These are phyloP conservation scores for Lithodes maja DNA, from an alignment of 2,888 invertebrate genomes.

Conservation along the genomic window DNA sequence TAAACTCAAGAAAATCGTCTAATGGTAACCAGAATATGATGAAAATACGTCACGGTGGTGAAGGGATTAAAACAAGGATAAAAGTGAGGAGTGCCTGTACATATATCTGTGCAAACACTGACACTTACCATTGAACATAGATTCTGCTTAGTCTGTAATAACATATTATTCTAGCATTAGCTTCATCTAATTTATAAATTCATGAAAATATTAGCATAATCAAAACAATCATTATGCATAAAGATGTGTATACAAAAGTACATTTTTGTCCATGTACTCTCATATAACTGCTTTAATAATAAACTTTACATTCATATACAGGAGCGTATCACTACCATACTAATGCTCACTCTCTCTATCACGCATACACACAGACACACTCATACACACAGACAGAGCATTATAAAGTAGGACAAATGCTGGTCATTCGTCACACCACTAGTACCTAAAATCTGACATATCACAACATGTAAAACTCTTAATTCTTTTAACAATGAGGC, in stretches of 20 bases:
- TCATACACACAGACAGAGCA: not conserved
- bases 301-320: not conserved
- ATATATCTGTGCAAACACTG: too few species aligned
- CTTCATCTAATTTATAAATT: not conserved
- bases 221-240: not conserved
- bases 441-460: conserved; percentile 5
- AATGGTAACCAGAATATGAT: too few species aligned
- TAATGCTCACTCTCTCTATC: not conserved
- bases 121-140: too few species aligned
- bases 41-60: too few species aligned
- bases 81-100: too few species aligned
- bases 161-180: too few species aligned
- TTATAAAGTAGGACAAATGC: conserved; percentile 16
- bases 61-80: too few species aligned
- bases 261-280: conserved; percentile 1
- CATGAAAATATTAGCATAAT: conserved; percentile 7
- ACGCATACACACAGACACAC: not conserved
- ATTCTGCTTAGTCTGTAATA: too few species aligned
- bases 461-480: conserved; percentile 14
- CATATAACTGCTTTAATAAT: not conserved
- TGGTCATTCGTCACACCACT: not conserved
- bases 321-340: not conserved
- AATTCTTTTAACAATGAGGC: conserved; percentile 5
- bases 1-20: too few species aligned
- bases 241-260: not conserved